Base-by-base conservation (phyloP, 2,888 invertebrate species). In the Agrypnus murinus region DNA sequence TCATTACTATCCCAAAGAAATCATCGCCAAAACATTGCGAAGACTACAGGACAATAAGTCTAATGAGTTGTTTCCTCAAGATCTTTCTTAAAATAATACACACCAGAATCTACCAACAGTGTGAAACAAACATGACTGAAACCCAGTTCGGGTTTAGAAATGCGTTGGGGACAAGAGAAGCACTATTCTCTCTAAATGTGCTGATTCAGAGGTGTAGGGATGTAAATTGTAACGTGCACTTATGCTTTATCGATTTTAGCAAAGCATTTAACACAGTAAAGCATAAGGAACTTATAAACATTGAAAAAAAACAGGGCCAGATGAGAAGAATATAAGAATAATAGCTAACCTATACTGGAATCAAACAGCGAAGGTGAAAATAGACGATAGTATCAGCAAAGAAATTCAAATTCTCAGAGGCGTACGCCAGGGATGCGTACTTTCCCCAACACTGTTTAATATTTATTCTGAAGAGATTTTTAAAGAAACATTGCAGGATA, bases 241-340 rank as follows among this genome's bases (percentile, higher is more conserved):
- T 5, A 25, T 25, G 25, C 5, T 25, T 25, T n/a, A 53, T 53
- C 31, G 65, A 72, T 43, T 69, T 64, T 45, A 60, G 68, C 38
- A 65, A 69, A 40, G 65, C 59, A 7, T 74, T 74, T 34, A 48
- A 72, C 32, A 65, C 46, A 10, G 65, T 69, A 45, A 70, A 19
- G 72, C 25, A 25, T 25, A 25, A n/a, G n/a, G n/a, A n/a, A n/a
- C n/a, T n/a, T n/a, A n/a, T n/a, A n/a, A n/a, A n/a, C n/a, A n/a
- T n/a, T n/a, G n/a, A 31, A 69, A 69, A 38, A 10, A 46, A n/a
- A 46, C 43, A 31, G 66, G 50, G 12, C 31, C 67, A 14, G 69
- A 69, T 67, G 55, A 40, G 32, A 45, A 40, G 58, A 59, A 65
- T 31, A 40, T 67, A 1, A 15, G 64, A 8, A 53, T 38, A 4